A percentile compares a stretch with the other conserved stretches of the same genome.
These are phyloP conservation scores for Rallus crepitans DNA, from an alignment of 2,797 vertebrate genomes.

Conservation along the genomic window DNA sequence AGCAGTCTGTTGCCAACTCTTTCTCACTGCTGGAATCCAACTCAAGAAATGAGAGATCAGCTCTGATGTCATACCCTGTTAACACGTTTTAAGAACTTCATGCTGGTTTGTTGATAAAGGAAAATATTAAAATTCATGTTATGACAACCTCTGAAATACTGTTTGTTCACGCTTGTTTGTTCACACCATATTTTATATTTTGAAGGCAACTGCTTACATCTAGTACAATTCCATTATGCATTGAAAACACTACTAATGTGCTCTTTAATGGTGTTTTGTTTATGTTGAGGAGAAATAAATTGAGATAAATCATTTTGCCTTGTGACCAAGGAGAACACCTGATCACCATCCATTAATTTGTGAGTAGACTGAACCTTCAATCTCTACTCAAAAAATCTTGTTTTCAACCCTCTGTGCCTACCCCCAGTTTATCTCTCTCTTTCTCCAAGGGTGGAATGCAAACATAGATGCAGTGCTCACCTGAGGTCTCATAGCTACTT, in stretches of 20 bases:
- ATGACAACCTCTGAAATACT: background rate
- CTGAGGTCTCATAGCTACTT: background rate
- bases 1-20: background rate
- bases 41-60: background rate
- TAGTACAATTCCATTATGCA: background rate
- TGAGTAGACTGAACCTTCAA: background rate
- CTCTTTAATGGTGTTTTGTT: background rate
- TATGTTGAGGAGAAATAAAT: background rate
- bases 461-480: background rate
- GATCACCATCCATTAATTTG: background rate
- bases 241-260: background rate
- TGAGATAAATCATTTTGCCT: background rate
- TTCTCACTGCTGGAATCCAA: background rate
- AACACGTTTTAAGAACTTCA: background rate
- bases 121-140: background rate
- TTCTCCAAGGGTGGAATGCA: background rate
- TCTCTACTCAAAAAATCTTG: background rate
- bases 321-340: background rate
- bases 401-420: background rate
- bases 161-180: background rate
- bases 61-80: background rate
- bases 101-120: background rate
- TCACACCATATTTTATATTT: background rate
- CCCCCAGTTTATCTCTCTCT: background rate
- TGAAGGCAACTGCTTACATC: background rate